Evolutionary conservation across 2,113 vertebrate species (phyloP), one percentile per base, ranked within the genome.

Genomic region (Sardina pilchardus): DNA sequence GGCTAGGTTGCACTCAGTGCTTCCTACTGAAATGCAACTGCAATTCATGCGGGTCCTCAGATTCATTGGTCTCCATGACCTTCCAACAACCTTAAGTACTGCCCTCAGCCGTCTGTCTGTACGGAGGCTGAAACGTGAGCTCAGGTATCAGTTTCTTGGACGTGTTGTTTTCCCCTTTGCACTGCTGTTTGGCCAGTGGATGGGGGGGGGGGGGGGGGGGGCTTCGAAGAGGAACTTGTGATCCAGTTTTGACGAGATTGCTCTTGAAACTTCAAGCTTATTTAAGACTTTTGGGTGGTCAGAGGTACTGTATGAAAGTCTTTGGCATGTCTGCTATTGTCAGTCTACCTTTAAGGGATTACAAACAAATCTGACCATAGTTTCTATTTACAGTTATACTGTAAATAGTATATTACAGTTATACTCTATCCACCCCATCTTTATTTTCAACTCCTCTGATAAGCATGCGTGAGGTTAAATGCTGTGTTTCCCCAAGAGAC

Each of bases 41-140:
- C 4, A 34, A 36, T 78, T 30, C 71, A 78, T 78, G 71, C 71
- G 30, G 14, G 16, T 17, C 12, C 34, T 1, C 12, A 36, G 71
- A 17, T 78, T 39, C 50, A 80, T 47, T 39, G 8, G 50, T 34
- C 50, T 63, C 30, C n/a, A 47, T 83, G 82, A 85, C 71, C 48
- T 81, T 78, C 30, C 26, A 26, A 12, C 19, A 56, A 56, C 81
- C 80, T 53, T 39, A 30, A 83, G 42, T 83, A 4, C 16, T 59
- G 34, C 43, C 9, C 44, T 47, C 9, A 86, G 24, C 83, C 21
- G 39, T 63, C 16, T 82, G 85, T 86, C 67, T 85, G 36, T 82
- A 78, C 83, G 84, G 30, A 81, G 75, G 63, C n/a, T 75, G 83
- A 89, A 87, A 87, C 44, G 24, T 82, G 86, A 85, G 86, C 67